Evolutionary conservation across 2,797 vertebrate genomes (phyloP), one percentile per base, ranked within the genome.

Genomic region (Orientallactaga sibirica): DNA sequence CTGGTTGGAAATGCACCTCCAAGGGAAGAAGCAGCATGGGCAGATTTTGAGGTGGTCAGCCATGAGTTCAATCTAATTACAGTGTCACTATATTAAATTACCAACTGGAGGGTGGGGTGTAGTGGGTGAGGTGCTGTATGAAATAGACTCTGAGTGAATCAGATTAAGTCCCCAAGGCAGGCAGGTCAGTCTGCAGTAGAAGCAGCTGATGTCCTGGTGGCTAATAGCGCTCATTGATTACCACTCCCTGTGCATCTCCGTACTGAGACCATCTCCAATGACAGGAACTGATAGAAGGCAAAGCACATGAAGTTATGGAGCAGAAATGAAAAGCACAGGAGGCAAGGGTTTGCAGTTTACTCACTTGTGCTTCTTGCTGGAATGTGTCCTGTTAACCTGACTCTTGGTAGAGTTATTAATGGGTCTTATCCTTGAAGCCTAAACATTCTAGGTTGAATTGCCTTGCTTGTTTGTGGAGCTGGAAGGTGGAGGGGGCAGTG

Each of bases 211-310:
- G 95, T 78, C 55, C 68, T 90, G 81, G 67, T 66, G 95, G 80
- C 93, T 96, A 95, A 95, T 71, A 95, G 95, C 41, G 41, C 93
- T 76, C 91, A 91, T 84, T 22, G 48, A 96, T 86, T 95, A 78
- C 82, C 73, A 76, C 88, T 82, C 70, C 55, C 88, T 82, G 90
- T 3, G 22, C 92, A 93, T 95, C 77, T 81, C 84, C 90, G 92
- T 95, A 96, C 95, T 71, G 61, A 43, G 78, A 97, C 77, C 1
- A 25, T 33, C 66, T 87, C 7, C 43, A 96, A 93, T 0, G 0
- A 97, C 91, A 96, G 78, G 91, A 97, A 91, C 37, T n/a, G 68
- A 93, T 86, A 97, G 71, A 1, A n/a, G 61, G 83, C 64, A 64
- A 79, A 86, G 55, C 78, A 80, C 22, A 92, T 58, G 11, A 41